Evolutionary conservation across 2,113 vertebrate species (phyloP).

Genomic region (Chrysochloris asiatica): DNA sequence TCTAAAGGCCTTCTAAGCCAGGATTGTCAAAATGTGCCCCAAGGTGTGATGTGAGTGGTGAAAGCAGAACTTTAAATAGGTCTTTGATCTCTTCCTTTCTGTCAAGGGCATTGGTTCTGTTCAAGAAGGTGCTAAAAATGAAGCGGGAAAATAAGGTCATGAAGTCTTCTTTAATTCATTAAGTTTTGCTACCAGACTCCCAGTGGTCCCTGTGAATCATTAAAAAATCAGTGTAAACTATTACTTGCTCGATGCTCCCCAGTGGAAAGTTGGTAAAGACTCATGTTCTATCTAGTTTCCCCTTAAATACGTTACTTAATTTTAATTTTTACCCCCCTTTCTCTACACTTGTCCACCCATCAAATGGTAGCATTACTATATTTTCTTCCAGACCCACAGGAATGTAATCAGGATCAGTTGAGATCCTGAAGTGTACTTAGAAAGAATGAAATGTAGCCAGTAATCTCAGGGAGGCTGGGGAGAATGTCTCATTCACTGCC

Average conservation of each 20-base stretch:
- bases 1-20: conserved; percentile 2
- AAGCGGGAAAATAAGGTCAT: conserved; percentile 4
- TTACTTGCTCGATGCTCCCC: neutral
- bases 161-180: neutral
- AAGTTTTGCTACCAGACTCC: neutral
- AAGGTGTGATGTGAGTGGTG: neutral
- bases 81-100: neutral
- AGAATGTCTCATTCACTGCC: neutral
- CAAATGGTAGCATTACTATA: neutral
- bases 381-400: neutral
- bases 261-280: neutral
- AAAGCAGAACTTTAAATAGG: conserved; percentile 50
- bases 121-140: conserved; percentile 43
- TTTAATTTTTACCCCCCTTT: neutral
- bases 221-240: conserved; percentile 8
- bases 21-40: neutral
- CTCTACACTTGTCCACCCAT: neutral
- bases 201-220: neutral
- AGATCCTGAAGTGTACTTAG: neutral
- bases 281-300: neutral
- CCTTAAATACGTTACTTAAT: neutral
- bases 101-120: conserved; percentile 1
- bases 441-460: neutral
- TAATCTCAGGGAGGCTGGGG: neutral
- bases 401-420: neutral